These are phyloP conservation scores for Calephelis nemesis DNA, from an alignment of 1,140 invertebrate species.

Conservation along the genomic window DNA sequence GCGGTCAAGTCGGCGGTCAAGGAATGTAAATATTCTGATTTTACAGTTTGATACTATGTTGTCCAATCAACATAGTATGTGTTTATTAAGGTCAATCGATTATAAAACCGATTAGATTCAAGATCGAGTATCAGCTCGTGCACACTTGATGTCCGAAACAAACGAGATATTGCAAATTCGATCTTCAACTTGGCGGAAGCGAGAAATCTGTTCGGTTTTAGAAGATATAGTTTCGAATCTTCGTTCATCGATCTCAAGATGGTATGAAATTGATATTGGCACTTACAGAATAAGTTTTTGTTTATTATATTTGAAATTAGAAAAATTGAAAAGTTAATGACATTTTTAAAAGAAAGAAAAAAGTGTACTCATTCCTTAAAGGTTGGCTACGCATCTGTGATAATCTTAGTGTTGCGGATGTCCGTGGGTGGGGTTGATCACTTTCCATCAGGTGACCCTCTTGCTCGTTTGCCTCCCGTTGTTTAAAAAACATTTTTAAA, in stretches of 20 bases:
- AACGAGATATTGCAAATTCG: constrained; percentile 26
- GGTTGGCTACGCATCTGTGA: too few species aligned
- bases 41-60: not conserved
- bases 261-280: constrained; percentile 36
- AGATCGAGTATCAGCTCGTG: not conserved
- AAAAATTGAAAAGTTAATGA: too few species aligned
- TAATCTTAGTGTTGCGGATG: too few species aligned
- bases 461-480: too few species aligned
- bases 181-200: constrained; percentile 23
- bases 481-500: too few species aligned
- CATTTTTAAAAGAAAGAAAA: too few species aligned
- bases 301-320: not conserved
- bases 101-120: constrained; percentile 8
- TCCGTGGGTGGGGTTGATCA: too few species aligned
- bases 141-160: constrained; percentile 13
- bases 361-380: too few species aligned
- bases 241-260: constrained; percentile 26
- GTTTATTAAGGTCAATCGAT: constrained; percentile 10
- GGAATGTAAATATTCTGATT: too few species aligned
- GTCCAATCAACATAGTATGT: not conserved
- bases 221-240: constrained; percentile 35
- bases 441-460: too few species aligned
- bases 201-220: constrained; percentile 29
- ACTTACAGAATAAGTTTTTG: constrained; percentile 23
- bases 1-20: too few species aligned